Base-by-base conservation (phyloP, 2,888 invertebrate species). In the Nomada lathburiana region DNA sequence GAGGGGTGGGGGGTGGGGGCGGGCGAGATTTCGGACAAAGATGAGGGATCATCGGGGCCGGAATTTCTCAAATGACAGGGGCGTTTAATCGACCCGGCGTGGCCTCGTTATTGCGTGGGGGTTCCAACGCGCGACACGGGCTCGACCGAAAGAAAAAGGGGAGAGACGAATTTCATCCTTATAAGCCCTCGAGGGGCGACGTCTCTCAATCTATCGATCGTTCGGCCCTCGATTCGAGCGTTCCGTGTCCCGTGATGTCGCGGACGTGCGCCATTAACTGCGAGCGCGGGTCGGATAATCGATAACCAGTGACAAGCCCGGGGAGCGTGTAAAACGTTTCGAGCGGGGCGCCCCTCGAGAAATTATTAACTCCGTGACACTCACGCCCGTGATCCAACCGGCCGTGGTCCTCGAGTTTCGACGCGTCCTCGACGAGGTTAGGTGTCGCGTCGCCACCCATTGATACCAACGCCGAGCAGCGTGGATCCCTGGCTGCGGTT, bases 91-190 rank as follows among this genome's bases (percentile, higher is more conserved):
- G n/a, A n/a, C 13, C 53, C n/a, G 2, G 20, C n/a, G n/a, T n/a
- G 53, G n/a, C 53, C 53, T 53, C 53, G 53, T 53, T 53, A 53
- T n/a, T n/a, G 9, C 53, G n/a, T n/a, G n/a, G n/a, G n/a, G n/a
- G n/a, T n/a, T 26, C n/a, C 20, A 10, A 10, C 10, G 53, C 20
- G 53, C n/a, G 26, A 18, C n/a, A n/a, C 53, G 4, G n/a, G n/a
- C n/a, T 10, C 18, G n/a, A 9, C 20, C 1, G n/a, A 53, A 53
- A 53, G 53, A 53, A 53, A 20, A 53, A 20, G 53, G 53, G 9
- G n/a, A n/a, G n/a, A 1, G 53, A 18, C 2, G 53, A n/a, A 53
- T 53, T 53, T n/a, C n/a, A 9, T 53, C n/a, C 53, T 20, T 20
- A n/a, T n/a, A 20, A 53, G 53, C 53, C 20, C 20, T 2, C 53